These are phyloP conservation scores for Manis javanica DNA, from an alignment of 2,797 vertebrate genomes.

Conservation along the genomic window DNA sequence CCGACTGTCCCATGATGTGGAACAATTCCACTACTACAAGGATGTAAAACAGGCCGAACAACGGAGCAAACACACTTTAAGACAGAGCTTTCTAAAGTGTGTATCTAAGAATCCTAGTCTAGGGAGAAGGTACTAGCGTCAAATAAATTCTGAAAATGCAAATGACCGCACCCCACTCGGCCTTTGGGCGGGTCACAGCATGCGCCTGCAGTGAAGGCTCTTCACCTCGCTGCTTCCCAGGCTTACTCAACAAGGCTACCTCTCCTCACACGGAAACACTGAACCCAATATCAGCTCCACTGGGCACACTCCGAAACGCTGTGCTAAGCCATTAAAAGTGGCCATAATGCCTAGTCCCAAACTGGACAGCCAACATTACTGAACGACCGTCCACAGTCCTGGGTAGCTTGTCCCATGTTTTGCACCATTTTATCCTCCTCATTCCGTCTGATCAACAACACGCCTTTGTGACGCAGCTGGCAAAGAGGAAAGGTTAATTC, in stretches of 20 bases:
- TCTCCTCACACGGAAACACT: not conserved
- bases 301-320: not conserved
- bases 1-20: rapidly evolving
- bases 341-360: not conserved
- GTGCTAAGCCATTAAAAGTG: not conserved
- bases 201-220: not conserved
- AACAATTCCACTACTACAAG: not conserved
- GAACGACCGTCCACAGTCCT: not conserved
- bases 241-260: not conserved
- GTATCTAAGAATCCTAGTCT: not conserved
- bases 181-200: not conserved
- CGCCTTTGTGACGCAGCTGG: conserved; percentile 47
- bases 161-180: rapidly evolving
- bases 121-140: not conserved
- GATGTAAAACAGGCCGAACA: not conserved
- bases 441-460: not conserved
- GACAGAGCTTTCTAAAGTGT: not conserved
- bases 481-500: conserved; percentile 65
- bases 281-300: not conserved
- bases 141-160: conserved; percentile 5
- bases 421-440: not conserved
- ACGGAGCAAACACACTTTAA: not conserved
- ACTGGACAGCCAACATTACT: not conserved
- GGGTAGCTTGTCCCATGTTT: not conserved
- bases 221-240: not conserved